A percentile compares a stretch with the other conserved stretches of the same genome.
Evolutionary conservation across 2,888 invertebrate genomes (phyloP).

Genomic region (Gastracanthus pulcherrimus): DNA sequence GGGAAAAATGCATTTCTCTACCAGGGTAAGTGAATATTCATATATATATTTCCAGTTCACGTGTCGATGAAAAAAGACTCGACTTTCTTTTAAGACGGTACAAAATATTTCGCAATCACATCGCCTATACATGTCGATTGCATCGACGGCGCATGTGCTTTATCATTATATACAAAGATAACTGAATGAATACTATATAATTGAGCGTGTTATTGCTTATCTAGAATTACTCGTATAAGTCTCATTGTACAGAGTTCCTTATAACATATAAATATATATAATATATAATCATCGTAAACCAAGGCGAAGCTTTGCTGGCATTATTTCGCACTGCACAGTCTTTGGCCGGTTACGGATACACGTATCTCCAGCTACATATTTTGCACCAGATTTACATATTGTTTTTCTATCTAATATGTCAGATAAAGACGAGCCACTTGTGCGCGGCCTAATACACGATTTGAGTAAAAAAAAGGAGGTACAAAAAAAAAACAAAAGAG

Average conservation of each 20-base stretch:
- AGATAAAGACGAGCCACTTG: neutral
- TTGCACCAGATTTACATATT: constrained; percentile 37
- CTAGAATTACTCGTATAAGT: constrained; percentile 25
- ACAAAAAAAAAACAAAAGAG: neutral
- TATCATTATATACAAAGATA: constrained; percentile 36
- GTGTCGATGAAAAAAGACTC: constrained; percentile 33
- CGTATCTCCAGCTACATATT: neutral
- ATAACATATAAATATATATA: constrained; percentile 3
- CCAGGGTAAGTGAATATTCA: constrained; percentile 86
- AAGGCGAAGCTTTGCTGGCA: constrained; percentile 27
- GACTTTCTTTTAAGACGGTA: constrained; percentile 35
- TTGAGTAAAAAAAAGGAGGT: neutral
- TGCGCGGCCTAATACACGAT: neutral
- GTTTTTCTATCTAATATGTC: neutral
- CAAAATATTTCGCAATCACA: constrained; percentile 39
- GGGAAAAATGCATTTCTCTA: constrained; percentile 89
- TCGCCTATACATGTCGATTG: constrained; percentile 20
- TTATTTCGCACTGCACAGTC: constrained; percentile 27
- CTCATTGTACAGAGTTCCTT: constrained; percentile 24
- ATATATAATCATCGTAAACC: constrained; percentile 19
- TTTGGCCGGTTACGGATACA: constrained; percentile 40
- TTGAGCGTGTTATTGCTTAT: constrained; percentile 27
- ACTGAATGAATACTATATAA: constrained; percentile 37
- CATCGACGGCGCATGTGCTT: constrained; percentile 9
- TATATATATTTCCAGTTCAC: constrained; percentile 54